These are phyloP conservation scores for Slavum lentiscoides DNA, from an alignment of 2,888 invertebrate genomes.

Conservation along the genomic window DNA sequence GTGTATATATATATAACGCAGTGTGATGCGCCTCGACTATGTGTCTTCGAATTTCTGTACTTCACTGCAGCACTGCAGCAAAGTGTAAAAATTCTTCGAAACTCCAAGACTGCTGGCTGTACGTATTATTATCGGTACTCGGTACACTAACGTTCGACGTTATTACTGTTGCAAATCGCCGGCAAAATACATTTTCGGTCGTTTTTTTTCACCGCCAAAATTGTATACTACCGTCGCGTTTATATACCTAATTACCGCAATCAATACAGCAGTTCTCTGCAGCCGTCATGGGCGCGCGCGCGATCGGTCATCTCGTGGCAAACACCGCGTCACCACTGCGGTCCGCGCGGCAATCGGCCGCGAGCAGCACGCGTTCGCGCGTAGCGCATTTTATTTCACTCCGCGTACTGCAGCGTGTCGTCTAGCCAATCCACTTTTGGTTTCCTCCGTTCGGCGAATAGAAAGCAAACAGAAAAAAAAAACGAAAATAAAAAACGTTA, in stretches of 20 bases:
- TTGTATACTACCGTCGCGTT: not conserved
- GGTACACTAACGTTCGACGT: not conserved
- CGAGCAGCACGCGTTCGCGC: not conserved
- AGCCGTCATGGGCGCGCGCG: too few species aligned
- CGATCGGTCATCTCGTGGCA: not conserved
- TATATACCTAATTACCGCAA: too few species aligned
- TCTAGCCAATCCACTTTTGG: not conserved
- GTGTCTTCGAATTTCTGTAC: too few species aligned
- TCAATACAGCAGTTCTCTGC: too few species aligned
- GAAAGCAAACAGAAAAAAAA: not conserved
- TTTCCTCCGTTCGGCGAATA: conserved; percentile 8
- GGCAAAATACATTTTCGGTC: conserved; percentile 13
- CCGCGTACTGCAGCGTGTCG: too few species aligned
- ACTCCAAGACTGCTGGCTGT: too few species aligned
- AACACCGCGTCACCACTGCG: conserved; percentile 30
- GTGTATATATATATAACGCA: too few species aligned
- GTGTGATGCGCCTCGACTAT: too few species aligned
- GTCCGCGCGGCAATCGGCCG: not conserved
- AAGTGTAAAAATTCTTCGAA: conserved; percentile 25
- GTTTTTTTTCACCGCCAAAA: too few species aligned
- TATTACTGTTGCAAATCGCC: not conserved
- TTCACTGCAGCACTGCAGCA: too few species aligned
- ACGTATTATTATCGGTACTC: not conserved
- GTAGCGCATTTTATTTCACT: too few species aligned
- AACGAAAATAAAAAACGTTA: too few species aligned